phyloP scores from a whole-genome alignment of 2,797 vertebrate genomes.

The Pristis pectinata region DNA sequence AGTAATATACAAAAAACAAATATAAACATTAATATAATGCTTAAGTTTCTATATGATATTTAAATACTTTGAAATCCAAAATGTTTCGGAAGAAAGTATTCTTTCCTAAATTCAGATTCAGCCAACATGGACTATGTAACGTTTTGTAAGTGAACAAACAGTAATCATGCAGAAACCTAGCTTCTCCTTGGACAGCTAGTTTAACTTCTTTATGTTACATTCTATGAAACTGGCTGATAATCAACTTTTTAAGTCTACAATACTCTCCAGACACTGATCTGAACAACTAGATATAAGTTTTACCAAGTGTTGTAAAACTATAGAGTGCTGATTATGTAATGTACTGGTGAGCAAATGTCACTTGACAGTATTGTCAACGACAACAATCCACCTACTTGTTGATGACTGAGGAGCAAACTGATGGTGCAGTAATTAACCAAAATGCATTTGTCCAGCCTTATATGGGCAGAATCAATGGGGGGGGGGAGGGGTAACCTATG shows the following conservation, averaged over 20 bases:
- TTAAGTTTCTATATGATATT: not conserved
- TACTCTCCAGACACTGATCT: not conserved
- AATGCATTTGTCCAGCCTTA: no score
- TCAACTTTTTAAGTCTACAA: not conserved
- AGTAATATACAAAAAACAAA: not conserved
- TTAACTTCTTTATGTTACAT: not conserved
- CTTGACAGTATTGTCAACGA: no score
- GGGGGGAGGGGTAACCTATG: no score
- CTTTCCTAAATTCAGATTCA: not conserved
- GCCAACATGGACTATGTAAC: not conserved
- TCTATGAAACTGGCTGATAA: not conserved
- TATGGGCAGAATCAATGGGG: no score
- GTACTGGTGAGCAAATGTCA: no score
- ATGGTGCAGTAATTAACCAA: no score
- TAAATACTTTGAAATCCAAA: not conserved
- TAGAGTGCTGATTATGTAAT: no score
- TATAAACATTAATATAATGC: not conserved
- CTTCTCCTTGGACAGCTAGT: not conserved
- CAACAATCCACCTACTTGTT: no score
- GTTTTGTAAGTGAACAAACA: not conserved
- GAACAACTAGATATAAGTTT: no score
- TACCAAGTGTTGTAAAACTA: no score
- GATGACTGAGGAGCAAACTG: no score
- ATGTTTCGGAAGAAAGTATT: not conserved
- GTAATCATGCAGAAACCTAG: not conserved